phyloP scores from a whole-genome alignment of 2,113 vertebrate species.

The Willisornis vidua region DNA sequence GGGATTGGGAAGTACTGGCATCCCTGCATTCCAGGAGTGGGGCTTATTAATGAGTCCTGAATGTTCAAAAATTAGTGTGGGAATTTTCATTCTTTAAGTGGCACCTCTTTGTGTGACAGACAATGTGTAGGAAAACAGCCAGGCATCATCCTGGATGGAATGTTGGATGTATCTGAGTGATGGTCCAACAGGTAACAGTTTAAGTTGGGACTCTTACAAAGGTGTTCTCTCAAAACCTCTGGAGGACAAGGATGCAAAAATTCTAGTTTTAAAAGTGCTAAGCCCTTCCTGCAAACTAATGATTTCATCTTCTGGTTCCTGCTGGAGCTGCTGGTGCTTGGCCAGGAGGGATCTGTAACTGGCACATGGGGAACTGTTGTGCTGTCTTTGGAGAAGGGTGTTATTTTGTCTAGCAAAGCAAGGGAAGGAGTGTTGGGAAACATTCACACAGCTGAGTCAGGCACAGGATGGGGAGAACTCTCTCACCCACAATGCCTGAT shows the following conservation, averaged over 20 bases:
- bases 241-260: background rate
- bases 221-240: background rate
- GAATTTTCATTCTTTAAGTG: background rate
- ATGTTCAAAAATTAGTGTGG: background rate
- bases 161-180: accelerated
- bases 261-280: background rate
- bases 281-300: background rate
- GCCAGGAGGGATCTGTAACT: background rate
- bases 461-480: background rate
- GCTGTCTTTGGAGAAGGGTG: background rate
- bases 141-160: background rate
- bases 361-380: background rate
- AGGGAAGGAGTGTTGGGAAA: background rate
- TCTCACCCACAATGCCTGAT: background rate
- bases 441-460: background rate
- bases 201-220: background rate
- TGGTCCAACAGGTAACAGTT: background rate
- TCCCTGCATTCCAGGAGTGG: background rate
- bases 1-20: background rate
- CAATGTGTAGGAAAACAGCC: background rate
- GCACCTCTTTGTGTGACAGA: background rate
- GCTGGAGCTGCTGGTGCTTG: background rate
- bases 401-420: background rate
- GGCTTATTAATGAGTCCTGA: background rate
- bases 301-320: background rate